Evolutionary conservation across 1,140 invertebrate genomes (phyloP).

Genomic region (Neodiprion virginianus): DNA sequence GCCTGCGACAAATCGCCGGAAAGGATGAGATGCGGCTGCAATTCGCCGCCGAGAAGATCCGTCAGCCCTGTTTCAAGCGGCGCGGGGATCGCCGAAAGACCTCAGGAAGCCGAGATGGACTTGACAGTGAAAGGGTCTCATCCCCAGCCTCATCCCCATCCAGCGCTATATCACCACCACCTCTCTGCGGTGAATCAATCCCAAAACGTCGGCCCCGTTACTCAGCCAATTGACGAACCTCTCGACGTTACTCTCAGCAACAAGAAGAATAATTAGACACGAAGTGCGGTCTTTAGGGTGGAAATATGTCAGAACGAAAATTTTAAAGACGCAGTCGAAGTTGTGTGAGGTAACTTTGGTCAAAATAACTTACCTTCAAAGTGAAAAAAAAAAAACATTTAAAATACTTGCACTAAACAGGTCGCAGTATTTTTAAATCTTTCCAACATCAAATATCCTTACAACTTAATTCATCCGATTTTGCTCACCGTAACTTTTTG

Average conservation of each 20-base stretch:
- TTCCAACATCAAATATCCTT: background rate
- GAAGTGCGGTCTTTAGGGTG: no score
- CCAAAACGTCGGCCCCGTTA: constrained; percentile 44
- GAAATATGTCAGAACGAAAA: no score
- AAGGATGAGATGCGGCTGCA: constrained; percentile 51
- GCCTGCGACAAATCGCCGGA: constrained; percentile 56
- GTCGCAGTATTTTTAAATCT: no score
- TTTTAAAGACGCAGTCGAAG: no score
- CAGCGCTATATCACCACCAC: constrained; percentile 51
- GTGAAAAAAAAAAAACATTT: no score
- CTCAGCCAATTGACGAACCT: constrained; percentile 51
- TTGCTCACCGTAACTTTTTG: constrained; percentile 7
- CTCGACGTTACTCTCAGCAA: constrained; percentile 57
- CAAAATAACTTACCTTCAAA: no score
- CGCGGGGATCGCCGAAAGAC: constrained; percentile 42
- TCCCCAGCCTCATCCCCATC: constrained; percentile 42
- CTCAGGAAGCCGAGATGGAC: constrained; percentile 58
- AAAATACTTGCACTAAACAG: no score
- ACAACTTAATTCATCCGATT: background rate
- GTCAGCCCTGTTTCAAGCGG: constrained; percentile 44
- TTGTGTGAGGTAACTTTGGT: no score
- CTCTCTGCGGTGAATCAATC: constrained; percentile 34
- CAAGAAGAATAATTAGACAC: constrained; percentile 34
- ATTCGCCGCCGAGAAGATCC: constrained; percentile 48
- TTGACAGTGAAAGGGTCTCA: constrained; percentile 54